Evolutionary conservation across 2,113 vertebrate genomes (phyloP).

Genomic region (Lamprotornis superbus): DNA sequence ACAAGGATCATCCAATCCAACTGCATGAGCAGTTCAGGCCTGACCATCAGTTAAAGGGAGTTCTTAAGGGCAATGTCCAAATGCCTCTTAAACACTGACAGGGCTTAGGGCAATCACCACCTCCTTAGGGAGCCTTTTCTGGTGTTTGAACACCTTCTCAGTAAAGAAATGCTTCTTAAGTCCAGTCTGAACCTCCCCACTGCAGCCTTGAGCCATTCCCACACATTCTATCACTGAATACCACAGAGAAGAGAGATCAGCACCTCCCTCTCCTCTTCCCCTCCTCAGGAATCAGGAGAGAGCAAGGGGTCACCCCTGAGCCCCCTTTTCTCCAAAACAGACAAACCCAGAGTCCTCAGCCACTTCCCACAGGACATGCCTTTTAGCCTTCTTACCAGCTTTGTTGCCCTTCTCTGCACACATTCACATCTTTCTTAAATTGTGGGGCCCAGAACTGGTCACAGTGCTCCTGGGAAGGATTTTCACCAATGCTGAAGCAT

Average conservation of each 20-base stretch:
- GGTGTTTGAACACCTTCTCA: background rate
- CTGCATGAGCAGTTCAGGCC: too few relatives aligned
- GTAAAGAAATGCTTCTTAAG: background rate
- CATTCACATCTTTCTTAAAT: background rate
- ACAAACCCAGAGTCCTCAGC: background rate
- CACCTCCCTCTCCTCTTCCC: background rate
- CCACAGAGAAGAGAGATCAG: background rate
- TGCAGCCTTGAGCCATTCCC: background rate
- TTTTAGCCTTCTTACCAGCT: background rate
- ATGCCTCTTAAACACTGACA: background rate
- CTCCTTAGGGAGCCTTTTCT: background rate
- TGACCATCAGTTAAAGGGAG: fast-evolving
- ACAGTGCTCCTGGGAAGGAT: background rate
- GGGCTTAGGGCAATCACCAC: background rate
- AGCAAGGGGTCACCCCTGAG: background rate
- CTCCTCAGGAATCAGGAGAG: background rate
- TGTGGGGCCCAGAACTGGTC: background rate
- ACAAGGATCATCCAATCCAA: background rate
- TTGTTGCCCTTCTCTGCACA: background rate
- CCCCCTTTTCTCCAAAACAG: background rate
- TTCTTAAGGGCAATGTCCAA: background rate
- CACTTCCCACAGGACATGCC: background rate
- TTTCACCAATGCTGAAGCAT: background rate
- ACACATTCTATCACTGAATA: too few relatives aligned
- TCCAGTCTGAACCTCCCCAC: background rate